Percentiles rank a stretch among this genome's conserved stretches.
Evolutionary conservation across 2,888 invertebrate species (phyloP).

Genomic region (Drosophila bunnanda): DNA sequence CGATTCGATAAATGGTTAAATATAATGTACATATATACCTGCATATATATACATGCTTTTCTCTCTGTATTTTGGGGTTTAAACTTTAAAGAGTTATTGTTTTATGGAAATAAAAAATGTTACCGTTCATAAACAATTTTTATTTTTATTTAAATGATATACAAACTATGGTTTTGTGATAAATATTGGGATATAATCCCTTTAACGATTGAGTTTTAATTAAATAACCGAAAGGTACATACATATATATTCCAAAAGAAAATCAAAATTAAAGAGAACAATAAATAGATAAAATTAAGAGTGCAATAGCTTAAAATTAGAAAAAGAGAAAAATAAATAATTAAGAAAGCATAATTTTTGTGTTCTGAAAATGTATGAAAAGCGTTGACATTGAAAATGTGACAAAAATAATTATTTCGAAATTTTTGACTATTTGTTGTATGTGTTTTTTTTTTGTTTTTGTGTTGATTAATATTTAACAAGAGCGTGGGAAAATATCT

Average conservation of each 20-base stretch:
- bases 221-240: neutral
- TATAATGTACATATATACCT: neutral
- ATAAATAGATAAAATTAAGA: neutral
- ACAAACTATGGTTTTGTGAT: too few relatives aligned
- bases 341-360: conserved; percentile 4
- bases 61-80: neutral
- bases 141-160: too few relatives aligned
- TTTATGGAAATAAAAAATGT: too few relatives aligned
- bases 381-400: conserved; percentile 45
- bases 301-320: conserved; percentile 7
- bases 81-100: neutral
- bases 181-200: too few relatives aligned
- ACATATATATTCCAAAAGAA: neutral
- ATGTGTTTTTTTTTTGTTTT: neutral
- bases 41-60: neutral
- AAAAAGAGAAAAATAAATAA: conserved; percentile 1
- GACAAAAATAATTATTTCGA: conserved; percentile 44
- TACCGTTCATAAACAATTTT: too few relatives aligned
- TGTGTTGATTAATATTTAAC: conserved; percentile 31
- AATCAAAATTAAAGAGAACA: neutral
- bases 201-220: too few relatives aligned
- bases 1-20: conserved; percentile 28
- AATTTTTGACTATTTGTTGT: conserved; percentile 24
- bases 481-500: conserved; percentile 16
- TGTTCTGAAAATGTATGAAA: conserved; percentile 29